These are phyloP conservation scores for Synergus itoensis DNA, from an alignment of 2,888 invertebrate species.

Conservation along the genomic window DNA sequence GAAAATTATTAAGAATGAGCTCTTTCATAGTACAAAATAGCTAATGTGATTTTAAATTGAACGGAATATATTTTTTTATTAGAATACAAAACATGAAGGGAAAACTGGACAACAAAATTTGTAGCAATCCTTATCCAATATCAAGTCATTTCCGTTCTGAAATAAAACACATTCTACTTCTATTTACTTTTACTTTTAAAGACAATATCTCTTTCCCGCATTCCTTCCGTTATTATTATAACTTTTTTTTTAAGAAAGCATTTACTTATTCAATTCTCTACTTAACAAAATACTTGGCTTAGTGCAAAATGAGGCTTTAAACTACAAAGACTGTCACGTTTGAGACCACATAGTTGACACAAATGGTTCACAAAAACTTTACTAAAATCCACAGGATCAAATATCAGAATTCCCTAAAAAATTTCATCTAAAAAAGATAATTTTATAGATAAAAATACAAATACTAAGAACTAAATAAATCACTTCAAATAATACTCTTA, in stretches of 20 bases:
- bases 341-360: conserved; percentile 38
- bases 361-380: conserved; percentile 11
- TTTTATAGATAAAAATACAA: neutral
- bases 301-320: conserved; percentile 1
- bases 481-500: no score
- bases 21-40: conserved; percentile 41
- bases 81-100: conserved; percentile 17
- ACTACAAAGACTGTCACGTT: conserved; percentile 38
- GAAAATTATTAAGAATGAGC: conserved; percentile 15
- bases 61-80: conserved; percentile 34
- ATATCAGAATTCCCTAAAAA: neutral
- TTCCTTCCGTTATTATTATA: neutral
- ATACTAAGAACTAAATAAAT: neutral
- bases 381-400: neutral
- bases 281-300: neutral
- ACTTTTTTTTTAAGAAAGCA: neutral
- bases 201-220: neutral
- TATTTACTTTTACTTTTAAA: neutral
- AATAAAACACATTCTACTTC: neutral
- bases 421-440: neutral
- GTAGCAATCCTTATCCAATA: conserved; percentile 4
- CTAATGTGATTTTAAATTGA: conserved; percentile 31
- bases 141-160: conserved; percentile 1
- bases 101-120: conserved; percentile 15
- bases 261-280: neutral